phyloP scores from a whole-genome alignment of 2,888 invertebrate species.

The Phaedon cochleariae region DNA sequence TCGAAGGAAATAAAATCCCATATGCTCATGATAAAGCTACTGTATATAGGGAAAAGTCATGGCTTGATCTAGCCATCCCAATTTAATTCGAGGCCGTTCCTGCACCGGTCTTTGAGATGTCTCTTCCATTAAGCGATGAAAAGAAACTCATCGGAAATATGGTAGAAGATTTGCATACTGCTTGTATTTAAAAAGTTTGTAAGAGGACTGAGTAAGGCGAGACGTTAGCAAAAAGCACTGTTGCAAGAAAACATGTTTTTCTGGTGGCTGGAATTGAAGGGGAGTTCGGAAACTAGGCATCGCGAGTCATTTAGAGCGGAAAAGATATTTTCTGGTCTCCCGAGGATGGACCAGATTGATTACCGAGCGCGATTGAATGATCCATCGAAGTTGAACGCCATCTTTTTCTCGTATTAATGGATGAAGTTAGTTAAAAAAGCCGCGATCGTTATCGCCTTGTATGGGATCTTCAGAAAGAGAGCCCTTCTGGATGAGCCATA shows the following conservation, averaged over 20 bases:
- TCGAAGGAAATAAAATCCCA: too few species aligned
- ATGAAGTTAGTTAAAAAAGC: too few species aligned
- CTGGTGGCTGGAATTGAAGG: constrained; percentile 16
- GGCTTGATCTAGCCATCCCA: too few species aligned
- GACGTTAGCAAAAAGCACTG: constrained; percentile 25
- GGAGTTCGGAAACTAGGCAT: neutral
- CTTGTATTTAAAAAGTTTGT: constrained; percentile 33
- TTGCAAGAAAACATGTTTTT: constrained; percentile 4
- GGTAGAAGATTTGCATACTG: constrained; percentile 31
- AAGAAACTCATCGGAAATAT: constrained; percentile 23
- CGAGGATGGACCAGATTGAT: neutral
- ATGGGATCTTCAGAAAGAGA: too few species aligned
- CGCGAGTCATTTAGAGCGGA: neutral
- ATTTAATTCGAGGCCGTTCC: too few species aligned
- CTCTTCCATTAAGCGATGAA: constrained; percentile 28
- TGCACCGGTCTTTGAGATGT: constrained; percentile 3
- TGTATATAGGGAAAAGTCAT: too few species aligned
- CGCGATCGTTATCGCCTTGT: too few species aligned
- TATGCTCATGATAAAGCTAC: too few species aligned
- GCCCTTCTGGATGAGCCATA: too few species aligned
- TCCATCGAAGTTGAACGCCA: too few species aligned
- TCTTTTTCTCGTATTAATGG: too few species aligned
- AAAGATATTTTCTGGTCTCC: neutral
- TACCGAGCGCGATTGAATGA: neutral
- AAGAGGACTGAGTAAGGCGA: constrained; percentile 21